Evolutionary conservation across 1,140 invertebrate species (phyloP).

Genomic region (Colletes latitarsis): DNA sequence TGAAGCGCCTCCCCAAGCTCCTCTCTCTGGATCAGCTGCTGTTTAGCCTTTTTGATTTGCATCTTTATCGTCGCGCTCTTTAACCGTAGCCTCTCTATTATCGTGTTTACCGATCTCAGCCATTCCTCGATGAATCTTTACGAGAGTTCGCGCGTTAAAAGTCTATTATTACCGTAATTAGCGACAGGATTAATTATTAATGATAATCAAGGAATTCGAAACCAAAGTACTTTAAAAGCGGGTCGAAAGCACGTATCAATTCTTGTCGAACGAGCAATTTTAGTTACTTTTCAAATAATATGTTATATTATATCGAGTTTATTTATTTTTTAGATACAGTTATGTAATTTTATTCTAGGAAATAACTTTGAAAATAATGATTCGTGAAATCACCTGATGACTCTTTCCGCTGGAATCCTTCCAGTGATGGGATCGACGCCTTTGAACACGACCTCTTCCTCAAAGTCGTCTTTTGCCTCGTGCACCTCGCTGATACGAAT

Average conservation of each 20-base stretch:
- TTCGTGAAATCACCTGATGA: constrained; percentile 74
- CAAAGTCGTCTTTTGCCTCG: constrained; percentile 74
- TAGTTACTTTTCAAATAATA: no score
- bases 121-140: constrained; percentile 80
- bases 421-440: constrained; percentile 80
- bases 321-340: no score
- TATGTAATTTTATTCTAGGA: no score
- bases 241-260: no score
- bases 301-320: no score
- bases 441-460: constrained; percentile 76
- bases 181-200: no score
- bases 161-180: neutral
- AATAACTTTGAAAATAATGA: no score
- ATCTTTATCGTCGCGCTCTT: constrained; percentile 80
- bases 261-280: no score
- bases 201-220: no score
- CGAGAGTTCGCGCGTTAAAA: constrained; percentile 19
- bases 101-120: constrained; percentile 77
- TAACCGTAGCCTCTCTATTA: constrained; percentile 80
- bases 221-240: no score
- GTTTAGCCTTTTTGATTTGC: constrained; percentile 78
- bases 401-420: constrained; percentile 81
- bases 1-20: constrained; percentile 80
- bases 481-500: constrained; percentile 76
- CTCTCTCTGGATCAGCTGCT: constrained; percentile 78